Base-by-base conservation (phyloP, 2,113 vertebrate species). In the Nothobranchius furzeri region DNA sequence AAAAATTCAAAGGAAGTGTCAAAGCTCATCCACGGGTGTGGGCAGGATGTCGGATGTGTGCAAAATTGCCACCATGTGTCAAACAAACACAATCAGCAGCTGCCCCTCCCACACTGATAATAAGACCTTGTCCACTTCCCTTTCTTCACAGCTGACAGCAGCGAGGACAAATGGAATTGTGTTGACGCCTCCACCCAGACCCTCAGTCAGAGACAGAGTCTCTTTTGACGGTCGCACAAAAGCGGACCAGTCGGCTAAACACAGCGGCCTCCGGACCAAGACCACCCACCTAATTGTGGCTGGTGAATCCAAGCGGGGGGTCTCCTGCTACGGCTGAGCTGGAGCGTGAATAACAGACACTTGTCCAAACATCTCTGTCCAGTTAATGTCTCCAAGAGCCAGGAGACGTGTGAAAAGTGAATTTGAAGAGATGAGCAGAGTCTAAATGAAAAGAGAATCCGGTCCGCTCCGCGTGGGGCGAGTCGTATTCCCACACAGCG, bases 81-180 rank as follows among this genome's bases (percentile, higher is more conserved):
- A 43, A n/a, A 66, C 54, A 30, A 25, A 60, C 76, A 60, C 64
- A 69, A 72, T 82, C 54, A 10, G 24, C 51, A 52, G 67, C 60
- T 42, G 6, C 73, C 79, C 71, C 60, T 60, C 70, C 76, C 72
- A 43, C 54, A 56, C 51, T 55, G 78, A 91, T 87, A 90, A 87
- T 74, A 68, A 76, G 63, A 70, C 67, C 86, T 73, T 70, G 84
- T 82, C 76, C 65, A 36, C 76, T 76, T 85, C 79, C 74, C 68
- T 85, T 91, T 88, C 85, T 89, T 82, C 68, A 65, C 81, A 84
- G 87, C 81, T 87, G 87, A 90, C 90, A 90, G 79, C 73, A 50
- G 70, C 75, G 14, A 20, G 82, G 78, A 90, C 90, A 91, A 91
- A 90, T 90, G 85, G 86, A 77, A 76, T 76, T 76, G 79, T 73